Base-by-base conservation (phyloP, 2,888 invertebrate genomes). In the Tetragonisca angustula region DNA sequence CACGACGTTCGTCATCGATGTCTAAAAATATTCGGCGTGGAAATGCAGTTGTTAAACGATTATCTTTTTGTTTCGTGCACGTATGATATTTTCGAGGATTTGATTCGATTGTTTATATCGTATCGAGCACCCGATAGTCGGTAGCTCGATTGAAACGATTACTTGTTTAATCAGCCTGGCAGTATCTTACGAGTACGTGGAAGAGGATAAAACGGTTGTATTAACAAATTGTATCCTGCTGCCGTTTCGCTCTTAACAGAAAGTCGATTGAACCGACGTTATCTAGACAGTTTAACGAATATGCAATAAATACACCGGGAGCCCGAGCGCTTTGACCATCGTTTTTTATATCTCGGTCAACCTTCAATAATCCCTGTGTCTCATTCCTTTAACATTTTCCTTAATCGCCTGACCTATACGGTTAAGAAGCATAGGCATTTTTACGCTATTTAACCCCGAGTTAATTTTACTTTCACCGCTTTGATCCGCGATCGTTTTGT, bases 331-430 rank as follows among this genome's bases (percentile, higher is more conserved):
- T 76, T 72, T 81, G 67, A 81, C 72, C 68, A 67, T 81, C 72
- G 52, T 72, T 77, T 67, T 81, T 81, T 77, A 77, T 81, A 77
- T 78, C 78, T 73, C 54, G 27, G 24, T 69, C 69, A 81, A 61
- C 81, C 72, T 78, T 81, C 81, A 68, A 64, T 73, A 81, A 69
- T 64, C 49, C 68, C 36, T 56, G 65, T 50, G 24, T 61, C 49
- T 73, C 77, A 72, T 78, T 73, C 73, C 67, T 77, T 72, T 73
- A 81, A 81, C 78, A 78, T 81, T 81, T 78, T 78, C 81, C 68
- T 68, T 72, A 67, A 49, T 65, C 68, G 73, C 56, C 36, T 50
- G 72, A 78, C 72, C 81, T 78, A 73, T 73, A 68, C 72, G 21
- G 73, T 72, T 72, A 78, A 73, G 68, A 54, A 73, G 78, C 73